Evolutionary conservation across 2,888 invertebrate species (phyloP).

Genomic region (Drosophila stalkeri): DNA sequence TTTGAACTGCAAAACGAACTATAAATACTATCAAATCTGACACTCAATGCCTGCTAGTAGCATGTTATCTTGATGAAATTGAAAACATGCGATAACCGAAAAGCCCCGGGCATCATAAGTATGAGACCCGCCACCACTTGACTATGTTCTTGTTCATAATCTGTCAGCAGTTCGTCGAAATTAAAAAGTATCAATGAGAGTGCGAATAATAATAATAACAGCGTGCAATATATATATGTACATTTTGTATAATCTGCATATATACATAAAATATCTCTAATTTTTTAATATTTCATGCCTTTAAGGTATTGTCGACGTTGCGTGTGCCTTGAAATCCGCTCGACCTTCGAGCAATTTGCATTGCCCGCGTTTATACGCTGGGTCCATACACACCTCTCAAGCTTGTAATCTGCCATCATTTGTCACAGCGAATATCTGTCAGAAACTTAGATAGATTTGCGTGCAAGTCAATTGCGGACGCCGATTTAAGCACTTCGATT

Average conservation of each 20-base stretch:
- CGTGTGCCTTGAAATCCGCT: slow-evolving; percentile 34
- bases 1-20: neutral
- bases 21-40: slow-evolving; percentile 1
- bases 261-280: slow-evolving; percentile 1
- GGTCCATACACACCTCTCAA: slow-evolving; percentile 39
- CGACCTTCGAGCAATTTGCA: slow-evolving; percentile 53
- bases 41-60: neutral
- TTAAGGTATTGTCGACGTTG: slow-evolving; percentile 11
- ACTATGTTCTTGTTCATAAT: slow-evolving; percentile 14
- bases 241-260: neutral
- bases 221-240: neutral
- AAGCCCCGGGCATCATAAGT: neutral
- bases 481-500: slow-evolving; percentile 41
- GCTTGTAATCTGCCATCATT: slow-evolving; percentile 34
- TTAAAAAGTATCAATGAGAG: slow-evolving; percentile 24
- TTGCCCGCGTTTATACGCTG: slow-evolving; percentile 14
- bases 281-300: slow-evolving; percentile 23
- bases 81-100: slow-evolving; percentile 31
- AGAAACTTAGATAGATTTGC: slow-evolving; percentile 51
- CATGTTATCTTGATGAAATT: slow-evolving; percentile 9
- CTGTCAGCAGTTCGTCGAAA: slow-evolving; percentile 12
- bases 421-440: slow-evolving; percentile 49
- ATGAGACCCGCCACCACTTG: slow-evolving; percentile 14
- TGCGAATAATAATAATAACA: slow-evolving; percentile 25
- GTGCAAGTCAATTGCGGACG: slow-evolving; percentile 46